phyloP scores from a whole-genome alignment of 2,797 vertebrate species.

The Pangasius macronema region DNA sequence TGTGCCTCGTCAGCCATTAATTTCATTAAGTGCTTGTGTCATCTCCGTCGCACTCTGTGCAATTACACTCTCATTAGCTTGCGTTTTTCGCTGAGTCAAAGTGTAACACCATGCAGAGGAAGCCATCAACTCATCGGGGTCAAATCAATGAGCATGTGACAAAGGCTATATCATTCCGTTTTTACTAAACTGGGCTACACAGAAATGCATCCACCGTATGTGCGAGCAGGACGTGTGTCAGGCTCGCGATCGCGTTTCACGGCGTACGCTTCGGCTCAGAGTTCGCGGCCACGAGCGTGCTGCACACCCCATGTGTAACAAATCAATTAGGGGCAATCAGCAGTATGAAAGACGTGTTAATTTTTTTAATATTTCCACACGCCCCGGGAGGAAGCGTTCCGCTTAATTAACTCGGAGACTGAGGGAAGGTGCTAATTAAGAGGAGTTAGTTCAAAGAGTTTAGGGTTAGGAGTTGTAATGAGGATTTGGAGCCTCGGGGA shows the following conservation, averaged over 20 bases:
- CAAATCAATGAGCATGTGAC: background rate
- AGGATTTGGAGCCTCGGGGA: slow-evolving; percentile 75
- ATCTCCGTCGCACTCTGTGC: slow-evolving; percentile 52
- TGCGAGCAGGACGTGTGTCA: background rate
- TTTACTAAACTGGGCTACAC: background rate
- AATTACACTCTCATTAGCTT: slow-evolving; percentile 60
- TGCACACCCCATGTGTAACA: slow-evolving; percentile 71
- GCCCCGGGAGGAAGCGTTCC: slow-evolving; percentile 70
- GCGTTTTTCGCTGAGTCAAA: background rate
- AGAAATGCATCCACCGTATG: background rate
- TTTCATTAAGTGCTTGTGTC: slow-evolving; percentile 59
- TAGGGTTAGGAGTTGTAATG: slow-evolving; percentile 69
- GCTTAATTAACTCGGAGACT: slow-evolving; percentile 74
- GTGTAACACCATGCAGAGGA: background rate
- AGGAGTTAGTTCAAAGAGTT: slow-evolving; percentile 72
- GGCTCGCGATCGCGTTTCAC: background rate
- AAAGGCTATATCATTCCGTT: background rate
- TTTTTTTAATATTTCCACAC: slow-evolving; percentile 75
- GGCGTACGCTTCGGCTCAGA: background rate
- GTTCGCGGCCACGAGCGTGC: slow-evolving; percentile 36
- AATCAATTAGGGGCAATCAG: slow-evolving; percentile 76
- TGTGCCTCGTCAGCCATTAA: slow-evolving; percentile 44
- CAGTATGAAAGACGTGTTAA: slow-evolving; percentile 72
- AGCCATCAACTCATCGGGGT: background rate
- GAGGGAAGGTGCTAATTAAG: slow-evolving; percentile 76